Evolutionary conservation across 2,888 invertebrate genomes (phyloP).

Genomic region (Sthenelais limicola): DNA sequence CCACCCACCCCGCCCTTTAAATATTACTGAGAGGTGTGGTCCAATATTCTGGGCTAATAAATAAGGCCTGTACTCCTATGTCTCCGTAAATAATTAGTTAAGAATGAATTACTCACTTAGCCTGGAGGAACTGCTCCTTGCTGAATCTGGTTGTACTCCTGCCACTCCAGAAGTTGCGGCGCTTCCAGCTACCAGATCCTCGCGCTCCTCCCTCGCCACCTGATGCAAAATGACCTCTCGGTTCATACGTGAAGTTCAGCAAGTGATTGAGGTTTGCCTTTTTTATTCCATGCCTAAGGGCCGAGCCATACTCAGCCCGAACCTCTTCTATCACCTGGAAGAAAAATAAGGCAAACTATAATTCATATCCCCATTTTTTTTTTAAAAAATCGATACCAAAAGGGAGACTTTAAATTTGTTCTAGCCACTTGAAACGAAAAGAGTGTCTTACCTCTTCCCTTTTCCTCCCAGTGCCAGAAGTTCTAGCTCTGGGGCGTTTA

Average conservation of each 20-base stretch:
- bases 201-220: slow-evolving; percentile 46
- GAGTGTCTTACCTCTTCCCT: slow-evolving; percentile 63
- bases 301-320: slow-evolving; percentile 82
- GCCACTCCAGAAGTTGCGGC: slow-evolving; percentile 51
- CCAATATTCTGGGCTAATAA: no score
- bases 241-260: slow-evolving; percentile 90
- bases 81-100: no score
- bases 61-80: no score
- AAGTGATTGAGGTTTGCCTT: slow-evolving; percentile 91
- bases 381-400: not conserved
- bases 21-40: no score
- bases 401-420: not conserved
- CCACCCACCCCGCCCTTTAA: no score
- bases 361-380: not conserved
- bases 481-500: slow-evolving; percentile 82
- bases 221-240: slow-evolving; percentile 74
- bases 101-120: slow-evolving; percentile 82
- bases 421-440: not conserved
- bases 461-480: slow-evolving; percentile 79
- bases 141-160: slow-evolving; percentile 79
- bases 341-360: slow-evolving; percentile 8
- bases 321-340: slow-evolving; percentile 40
- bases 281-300: slow-evolving; percentile 83
- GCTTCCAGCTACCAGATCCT: slow-evolving; percentile 49
- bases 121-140: slow-evolving; percentile 94